Percentiles rank a stretch among this genome's conserved stretches.
These are phyloP conservation scores for Microctenopoma steveboyesi DNA, from an alignment of 2,797 vertebrate genomes.

Conservation along the genomic window DNA sequence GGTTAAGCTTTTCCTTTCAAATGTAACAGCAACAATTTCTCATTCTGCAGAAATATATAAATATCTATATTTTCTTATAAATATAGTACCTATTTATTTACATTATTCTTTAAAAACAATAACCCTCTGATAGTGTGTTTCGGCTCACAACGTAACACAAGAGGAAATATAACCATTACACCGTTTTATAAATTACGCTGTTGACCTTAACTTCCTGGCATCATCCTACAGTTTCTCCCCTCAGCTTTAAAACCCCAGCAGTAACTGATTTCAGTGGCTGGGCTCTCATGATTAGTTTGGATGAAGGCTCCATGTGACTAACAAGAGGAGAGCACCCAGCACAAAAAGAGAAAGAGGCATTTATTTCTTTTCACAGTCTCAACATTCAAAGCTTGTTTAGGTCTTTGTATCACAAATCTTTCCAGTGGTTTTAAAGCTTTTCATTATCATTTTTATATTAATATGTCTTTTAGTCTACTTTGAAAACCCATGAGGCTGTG, in stretches of 20 bases:
- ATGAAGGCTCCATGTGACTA: conserved; percentile 71
- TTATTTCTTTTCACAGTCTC: conserved; percentile 63
- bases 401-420: conserved; percentile 49
- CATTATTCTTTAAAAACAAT: conserved; percentile 1
- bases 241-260: conserved; percentile 49
- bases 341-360: conserved; percentile 64
- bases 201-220: conserved; percentile 51
- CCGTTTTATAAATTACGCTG: conserved; percentile 29
- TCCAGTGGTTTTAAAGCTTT: conserved; percentile 41
- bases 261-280: conserved; percentile 59
- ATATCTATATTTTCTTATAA: not conserved
- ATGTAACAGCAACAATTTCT: not conserved
- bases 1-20: too few species aligned
- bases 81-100: not conserved
- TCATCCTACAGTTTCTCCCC: conserved; percentile 23
- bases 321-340: conserved; percentile 60
- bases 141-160: conserved; percentile 19
- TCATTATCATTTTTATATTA: conserved; percentile 9
- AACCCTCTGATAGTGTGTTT: conserved; percentile 10
- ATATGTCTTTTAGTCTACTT: conserved; percentile 36
- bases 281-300: conserved; percentile 52
- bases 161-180: conserved; percentile 16
- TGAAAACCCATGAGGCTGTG: conserved; percentile 32
- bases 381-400: conserved; percentile 55
- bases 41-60: not conserved